Base-by-base conservation (phyloP, 2,113 vertebrate species). In the Anoura caudifer region DNA sequence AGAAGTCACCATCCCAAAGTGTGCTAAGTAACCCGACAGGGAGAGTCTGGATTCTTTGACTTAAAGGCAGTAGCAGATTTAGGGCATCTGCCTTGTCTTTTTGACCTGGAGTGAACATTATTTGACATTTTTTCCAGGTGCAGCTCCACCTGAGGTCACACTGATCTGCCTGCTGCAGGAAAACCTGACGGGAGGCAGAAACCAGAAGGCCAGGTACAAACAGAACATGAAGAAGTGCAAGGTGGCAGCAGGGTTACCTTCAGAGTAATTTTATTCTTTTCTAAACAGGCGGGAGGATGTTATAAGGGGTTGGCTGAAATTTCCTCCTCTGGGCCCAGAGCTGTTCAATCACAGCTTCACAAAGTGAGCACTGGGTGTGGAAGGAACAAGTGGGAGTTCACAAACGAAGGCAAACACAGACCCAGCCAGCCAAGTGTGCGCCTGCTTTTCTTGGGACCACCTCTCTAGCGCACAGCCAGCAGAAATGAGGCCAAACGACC, bases 371-470 rank as follows among this genome's bases (percentile, higher is more conserved):
- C 76, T 61, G 45, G 91, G 41, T 79, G 12, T 36, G 96, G 88
- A 54, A 82, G 87, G 59, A 41, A 87, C 88, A 91, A 87, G 65
- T 36, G 73, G 94, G 88, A 82, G 97, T 95, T 97, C 96, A 95
- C 83, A 94, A 95, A 96, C 0, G 0, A 85, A 82, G 95, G 95
- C 96, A 97, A 97, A 96, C 75, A 67, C n/a, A 93, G 97, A 87
- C 50, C 82, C n/a, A 76, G 96, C 73, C 95, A 98, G 88, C 70
- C 87, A 82, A 95, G 67, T 9, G 67, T 12, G n/a, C 5, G 95
- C 93, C 98, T 97, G 96, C 96, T 97, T 97, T 98, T 96, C 95
- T 97, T 83, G 97, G 98, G 98, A 97, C 94, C 73, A 72, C 94
- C 69, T 67, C 87, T 26, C 59, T 31, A 94, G 94, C n/a, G 87